Evolutionary conservation across 2,797 vertebrate genomes (phyloP), one percentile per base, ranked within the genome.

Genomic region (Emys orbicularis): DNA sequence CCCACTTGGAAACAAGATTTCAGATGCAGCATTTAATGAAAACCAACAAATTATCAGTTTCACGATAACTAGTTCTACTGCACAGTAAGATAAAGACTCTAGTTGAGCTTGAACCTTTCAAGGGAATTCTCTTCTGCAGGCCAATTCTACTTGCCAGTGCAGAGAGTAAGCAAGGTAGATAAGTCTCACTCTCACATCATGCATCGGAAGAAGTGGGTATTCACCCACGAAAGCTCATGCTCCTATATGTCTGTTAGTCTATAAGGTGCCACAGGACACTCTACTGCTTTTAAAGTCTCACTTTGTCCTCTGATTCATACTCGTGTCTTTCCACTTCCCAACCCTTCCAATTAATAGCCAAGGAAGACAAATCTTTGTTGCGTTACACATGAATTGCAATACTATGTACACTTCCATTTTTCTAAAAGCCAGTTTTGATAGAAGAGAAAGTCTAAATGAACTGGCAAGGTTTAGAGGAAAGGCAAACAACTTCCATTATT

Each of bases 1-100:
- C 23, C 11, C 6, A 31, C 25, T 2, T 37, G 41, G 23, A 53
- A 77, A 12, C 25, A 12, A 1, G 31, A 41, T 47, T 77, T 77
- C 21, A 23, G 13, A 16, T 53, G 15, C 41, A 68, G 12, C 3
- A 84, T 52, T 41, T 87, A 29, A 47, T 2, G 27, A 34, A 94
- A 85, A 59, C n/a, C 86, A 93, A 95, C 93, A 96, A 97, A 94
- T 97, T 94, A 95, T 83, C 72, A 94, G 41, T 92, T 96, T 97
- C 96, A 84, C 59, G 87, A 97, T 3, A 53, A 49, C 5, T 49
- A 31, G 7, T 13, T 53, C 29, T 90, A 86, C 68, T 85, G 34
- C 29, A 37, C 25, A 81, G 21, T 8, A 54, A 31, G 8, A 81
- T 77, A 81, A 84, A 29, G 1, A 41, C 57, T n/a, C 80, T 81